These are phyloP conservation scores for Phataginus tetradactyla DNA, from an alignment of 2,797 vertebrate species.

Conservation along the genomic window DNA sequence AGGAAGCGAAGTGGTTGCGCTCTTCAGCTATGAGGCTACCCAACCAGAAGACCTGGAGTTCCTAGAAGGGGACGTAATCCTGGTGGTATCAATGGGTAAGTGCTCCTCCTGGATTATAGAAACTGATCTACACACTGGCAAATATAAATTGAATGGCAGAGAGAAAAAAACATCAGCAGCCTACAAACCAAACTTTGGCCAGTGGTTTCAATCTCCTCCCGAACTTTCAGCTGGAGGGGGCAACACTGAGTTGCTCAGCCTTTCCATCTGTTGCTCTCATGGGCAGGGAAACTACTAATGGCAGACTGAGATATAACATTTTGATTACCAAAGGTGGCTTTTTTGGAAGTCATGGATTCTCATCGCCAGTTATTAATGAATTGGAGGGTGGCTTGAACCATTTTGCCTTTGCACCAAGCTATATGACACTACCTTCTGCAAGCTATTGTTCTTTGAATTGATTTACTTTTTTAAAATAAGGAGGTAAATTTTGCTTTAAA, in stretches of 20 bases:
- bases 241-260: not conserved
- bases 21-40: constrained; percentile 90
- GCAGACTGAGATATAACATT: not conserved
- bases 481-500: not conserved
- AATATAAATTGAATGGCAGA: not conserved
- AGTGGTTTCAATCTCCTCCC: not conserved
- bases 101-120: not conserved
- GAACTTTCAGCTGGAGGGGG: not conserved
- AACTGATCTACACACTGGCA: not conserved
- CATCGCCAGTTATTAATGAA: not conserved
- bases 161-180: not conserved
- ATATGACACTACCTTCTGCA: not conserved
- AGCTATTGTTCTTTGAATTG: not conserved
- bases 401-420: not conserved
- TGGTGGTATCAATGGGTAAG: constrained; percentile 91
- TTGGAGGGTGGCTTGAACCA: not conserved
- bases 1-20: constrained; percentile 87
- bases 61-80: constrained; percentile 91
- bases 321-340: not conserved
- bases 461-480: not conserved
- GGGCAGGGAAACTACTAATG: not conserved
- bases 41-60: constrained; percentile 95
- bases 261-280: not conserved
- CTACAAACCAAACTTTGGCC: not conserved
- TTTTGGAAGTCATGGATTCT: not conserved